Evolutionary conservation across 2,113 vertebrate species (phyloP), one percentile per base, ranked within the genome.

Genomic region (Eolophus roseicapilla): DNA sequence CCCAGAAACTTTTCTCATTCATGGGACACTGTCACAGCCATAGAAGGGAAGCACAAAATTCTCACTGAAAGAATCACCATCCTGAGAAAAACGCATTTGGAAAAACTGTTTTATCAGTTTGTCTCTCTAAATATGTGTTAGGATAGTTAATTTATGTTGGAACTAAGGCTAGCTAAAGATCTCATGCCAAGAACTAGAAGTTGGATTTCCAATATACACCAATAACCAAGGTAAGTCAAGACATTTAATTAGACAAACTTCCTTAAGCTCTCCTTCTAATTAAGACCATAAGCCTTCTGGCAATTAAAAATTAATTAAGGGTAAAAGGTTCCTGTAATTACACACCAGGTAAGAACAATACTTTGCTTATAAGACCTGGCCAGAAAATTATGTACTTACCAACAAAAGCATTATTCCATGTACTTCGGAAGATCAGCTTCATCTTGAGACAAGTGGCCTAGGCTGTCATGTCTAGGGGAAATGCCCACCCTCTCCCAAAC

Each of bases 251-350:
- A 94, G 31, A 88, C 63, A 85, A 71, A 78, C 39, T 67, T 44
- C 29, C 80, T 82, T 86, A 92, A 79, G 27, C 44, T 75, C 50
- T 86, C 52, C 39, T n/a, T 84, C 52, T 89, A 84, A 88, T 63
- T 90, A 82, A 67, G 29, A 82, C 59, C 88, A 39, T 29, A 5
- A 88, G 49, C n/a, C 78, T 79, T 67, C 2, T 21, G 65, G 57
- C 41, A 86, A 94, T 55, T 90, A 89, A 96, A 74, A 71, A 57
- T 18, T 67, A 84, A 25, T 94, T 81, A 89, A 63, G 93, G 69
- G 37, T 73, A 91, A 94, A 62, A 88, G 47, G 59, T 86, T 97
- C 67, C 83, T 80, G 60, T 75, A 64, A 80, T 71, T 57, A 92
- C 14, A 77, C 33, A 81, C 8, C 50, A 78, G 79, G 69, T 90